Evolutionary conservation across 2,888 invertebrate genomes (phyloP), one percentile per base, ranked within the genome.

Genomic region (Aspidiotus destructor): DNA sequence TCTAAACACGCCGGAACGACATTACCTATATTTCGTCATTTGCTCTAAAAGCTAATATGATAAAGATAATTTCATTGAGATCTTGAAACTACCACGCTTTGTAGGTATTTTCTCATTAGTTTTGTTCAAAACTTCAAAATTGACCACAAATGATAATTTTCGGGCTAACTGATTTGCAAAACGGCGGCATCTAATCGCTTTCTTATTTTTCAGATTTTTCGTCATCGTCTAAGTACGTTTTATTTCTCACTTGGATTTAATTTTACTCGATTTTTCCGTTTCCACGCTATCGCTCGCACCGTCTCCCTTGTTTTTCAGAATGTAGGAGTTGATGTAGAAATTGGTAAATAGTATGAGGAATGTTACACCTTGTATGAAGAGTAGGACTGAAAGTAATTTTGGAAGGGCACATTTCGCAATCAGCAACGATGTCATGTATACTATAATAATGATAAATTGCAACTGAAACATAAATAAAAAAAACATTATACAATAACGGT

Each of bases 361-460:
- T 68, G 84, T 79, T 41, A 79, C 70, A 2, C 80, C 79, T 73
- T 84, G 82, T 69, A 77, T 78, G 17, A 80, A 77, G 74, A 83
- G 82, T 77, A 83, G 82, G 75, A 81, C 79, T 5, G 82, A 81
- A 15, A 83, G 76, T 0, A 80, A 77, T 73, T 80, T 81, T 48
- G 82, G 80, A 75, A 82, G 77, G 68, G 80, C 79, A 76, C 83
- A 83, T 71, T 82, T 82, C 76, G 80, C 79, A 41, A 77, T 77
- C 60, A 81, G 77, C 8, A 81, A 81, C 76, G 79, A 77, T 41
- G 79, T 75, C 76, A 86, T 81, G 75, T 86, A 87, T 7, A 78
- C 75, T 28, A 87, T 79, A 81, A 87, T 86, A 53, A 86, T 75
- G 41, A 82, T 78, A 74, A 87, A 87, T 75, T 87, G 87, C 1